Evolutionary conservation across 2,888 invertebrate species (phyloP).

Genomic region (Mantis religiosa): DNA sequence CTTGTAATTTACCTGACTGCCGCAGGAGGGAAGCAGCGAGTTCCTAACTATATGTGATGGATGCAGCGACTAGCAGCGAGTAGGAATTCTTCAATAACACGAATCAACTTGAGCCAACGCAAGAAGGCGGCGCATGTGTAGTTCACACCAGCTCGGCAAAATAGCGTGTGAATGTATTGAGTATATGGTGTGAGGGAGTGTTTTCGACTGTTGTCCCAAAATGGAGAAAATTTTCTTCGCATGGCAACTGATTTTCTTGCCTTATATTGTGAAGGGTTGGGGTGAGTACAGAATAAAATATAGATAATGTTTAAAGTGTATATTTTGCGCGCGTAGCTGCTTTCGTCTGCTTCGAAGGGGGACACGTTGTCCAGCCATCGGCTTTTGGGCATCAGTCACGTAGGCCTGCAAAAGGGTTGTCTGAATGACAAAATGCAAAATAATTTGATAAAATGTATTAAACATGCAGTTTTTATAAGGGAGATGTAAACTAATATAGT

Average conservation of each 20-base stretch:
- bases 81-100: background rate
- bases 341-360: conserved; percentile 1
- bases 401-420: conserved; percentile 42
- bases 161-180: background rate
- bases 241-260: background rate
- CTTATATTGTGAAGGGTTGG: background rate
- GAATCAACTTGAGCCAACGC: background rate
- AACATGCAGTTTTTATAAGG: background rate
- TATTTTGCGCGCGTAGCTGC: background rate
- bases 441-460: background rate
- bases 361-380: conserved; percentile 42
- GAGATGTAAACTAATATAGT: background rate
- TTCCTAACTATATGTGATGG: background rate
- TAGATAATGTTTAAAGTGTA: background rate
- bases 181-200: background rate
- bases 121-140: background rate
- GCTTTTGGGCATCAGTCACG: conserved; percentile 50
- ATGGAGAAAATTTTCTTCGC: background rate
- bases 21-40: background rate
- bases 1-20: background rate
- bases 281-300: background rate
- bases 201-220: background rate
- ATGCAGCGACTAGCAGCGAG: background rate
- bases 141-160: background rate
- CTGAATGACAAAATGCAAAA: background rate